Evolutionary conservation across 1,140 invertebrate species (phyloP).

Genomic region (Diuraphis noxia): DNA sequence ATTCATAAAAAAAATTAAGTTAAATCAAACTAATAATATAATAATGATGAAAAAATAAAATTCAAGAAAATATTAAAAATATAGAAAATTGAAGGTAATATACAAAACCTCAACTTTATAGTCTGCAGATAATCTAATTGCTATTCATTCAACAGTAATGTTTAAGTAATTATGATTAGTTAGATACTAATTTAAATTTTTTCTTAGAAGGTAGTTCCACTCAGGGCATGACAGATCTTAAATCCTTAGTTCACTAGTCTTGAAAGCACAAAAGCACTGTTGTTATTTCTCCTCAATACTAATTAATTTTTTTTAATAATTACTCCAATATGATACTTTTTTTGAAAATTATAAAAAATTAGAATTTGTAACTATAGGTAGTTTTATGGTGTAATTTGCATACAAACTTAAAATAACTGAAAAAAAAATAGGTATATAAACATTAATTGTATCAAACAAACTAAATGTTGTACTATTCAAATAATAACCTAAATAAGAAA

Average conservation of each 20-base stretch:
- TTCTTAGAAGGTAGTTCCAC: background rate
- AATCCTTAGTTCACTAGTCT: background rate
- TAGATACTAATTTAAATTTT: background rate
- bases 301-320: background rate
- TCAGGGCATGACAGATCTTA: background rate
- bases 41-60: background rate
- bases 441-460: background rate
- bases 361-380: background rate
- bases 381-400: background rate
- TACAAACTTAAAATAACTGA: background rate
- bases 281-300: background rate
- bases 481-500: background rate
- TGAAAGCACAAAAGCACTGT: background rate
- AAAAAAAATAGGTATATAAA: background rate
- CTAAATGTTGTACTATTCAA: background rate
- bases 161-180: background rate
- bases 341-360: background rate
- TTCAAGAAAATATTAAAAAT: background rate
- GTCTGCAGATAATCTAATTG: background rate
- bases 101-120: background rate
- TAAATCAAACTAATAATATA: background rate
- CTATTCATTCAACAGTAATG: background rate
- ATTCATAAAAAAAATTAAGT: background rate
- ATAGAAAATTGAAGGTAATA: background rate
- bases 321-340: background rate